Evolutionary conservation across 2,888 invertebrate species (phyloP), one percentile per base, ranked within the genome.

Genomic region (Microplitis deprimator): DNA sequence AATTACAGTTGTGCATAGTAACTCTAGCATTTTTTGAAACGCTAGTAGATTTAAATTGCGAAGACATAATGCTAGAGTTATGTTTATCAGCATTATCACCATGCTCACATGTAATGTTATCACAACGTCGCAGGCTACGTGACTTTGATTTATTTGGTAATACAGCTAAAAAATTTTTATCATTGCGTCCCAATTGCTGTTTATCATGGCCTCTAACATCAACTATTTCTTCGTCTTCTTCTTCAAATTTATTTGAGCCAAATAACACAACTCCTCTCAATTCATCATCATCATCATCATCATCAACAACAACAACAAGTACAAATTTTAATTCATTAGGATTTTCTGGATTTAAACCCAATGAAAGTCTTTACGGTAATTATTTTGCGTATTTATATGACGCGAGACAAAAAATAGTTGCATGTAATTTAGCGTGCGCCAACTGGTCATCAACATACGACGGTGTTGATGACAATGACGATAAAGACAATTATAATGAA

Each of bases 31-130:
- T 99, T 10, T 96, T 99, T 90, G 96, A 97, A 88, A 97, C 97
- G 0, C 91, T 99, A 79, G 92, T 98, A 73, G 95, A 96, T 84
- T 91, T 98, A 79, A 96, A 98, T 90, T 98, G 97, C 90, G 99
- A 99, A 90, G 99, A 99, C 89, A 94, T 98, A 68, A 96, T 99
- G 96, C 91, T 97, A 84, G 97, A 98, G 87, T 91, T 98, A 70
- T 93, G 97, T 68, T 94, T 96, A 87, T 96, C 96, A 87, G 94
- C 97, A 88, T 91, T 98, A 81, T 92, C 94, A 83, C 95, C 96
- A 0, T 95, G 95, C 85, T 93, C 94, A 17, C 96, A 96, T 90
- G 93, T 96, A 38, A 94, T 95, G 94, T 91, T 95, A 75, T 95
- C 95, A n/a, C 95, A 96, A 90, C 91, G 94, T 77, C 92, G 93